These are phyloP conservation scores for Agrotis ipsilon DNA, from an alignment of 2,888 invertebrate species.

Conservation along the genomic window DNA sequence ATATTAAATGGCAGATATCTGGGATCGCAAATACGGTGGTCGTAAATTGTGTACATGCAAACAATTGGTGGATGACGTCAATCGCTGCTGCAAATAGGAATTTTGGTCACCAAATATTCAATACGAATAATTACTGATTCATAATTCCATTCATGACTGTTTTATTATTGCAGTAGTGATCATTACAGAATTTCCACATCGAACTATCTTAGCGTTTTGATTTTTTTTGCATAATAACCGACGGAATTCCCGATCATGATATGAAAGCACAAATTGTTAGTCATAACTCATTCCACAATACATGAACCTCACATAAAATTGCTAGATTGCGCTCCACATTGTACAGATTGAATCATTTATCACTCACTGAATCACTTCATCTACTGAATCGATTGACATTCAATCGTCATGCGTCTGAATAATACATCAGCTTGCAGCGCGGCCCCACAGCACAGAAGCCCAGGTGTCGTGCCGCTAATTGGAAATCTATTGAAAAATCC, in stretches of 20 bases:
- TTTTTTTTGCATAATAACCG: background rate
- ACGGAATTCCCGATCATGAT: background rate
- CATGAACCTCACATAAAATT: background rate
- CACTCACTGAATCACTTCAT: constrained; percentile 41
- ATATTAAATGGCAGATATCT: constrained; percentile 48
- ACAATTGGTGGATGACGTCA: constrained; percentile 37
- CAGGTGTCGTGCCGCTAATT: constrained; percentile 52
- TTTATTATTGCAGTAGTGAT: too few species aligned
- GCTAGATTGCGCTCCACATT: background rate
- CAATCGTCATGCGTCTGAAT: constrained; percentile 45
- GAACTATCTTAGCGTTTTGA: background rate
- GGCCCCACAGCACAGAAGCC: background rate
- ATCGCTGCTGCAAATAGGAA: constrained; percentile 12
- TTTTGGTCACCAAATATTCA: too few species aligned
- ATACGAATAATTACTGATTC: too few species aligned
- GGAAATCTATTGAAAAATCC: constrained; percentile 58
- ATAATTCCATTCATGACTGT: too few species aligned
- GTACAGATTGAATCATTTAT: constrained; percentile 45
- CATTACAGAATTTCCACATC: background rate
- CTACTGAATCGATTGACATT: constrained; percentile 38
- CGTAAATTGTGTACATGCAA: constrained; percentile 34
- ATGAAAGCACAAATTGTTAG: background rate
- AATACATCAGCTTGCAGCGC: constrained; percentile 39
- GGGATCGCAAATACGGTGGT: constrained; percentile 38
- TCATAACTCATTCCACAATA: constrained; percentile 1